Percentiles rank a stretch among this genome's conserved stretches.
Conservation (phyloP, 2,113 vertebrate genomes). For the Pseudopodoces humilis region DNA sequence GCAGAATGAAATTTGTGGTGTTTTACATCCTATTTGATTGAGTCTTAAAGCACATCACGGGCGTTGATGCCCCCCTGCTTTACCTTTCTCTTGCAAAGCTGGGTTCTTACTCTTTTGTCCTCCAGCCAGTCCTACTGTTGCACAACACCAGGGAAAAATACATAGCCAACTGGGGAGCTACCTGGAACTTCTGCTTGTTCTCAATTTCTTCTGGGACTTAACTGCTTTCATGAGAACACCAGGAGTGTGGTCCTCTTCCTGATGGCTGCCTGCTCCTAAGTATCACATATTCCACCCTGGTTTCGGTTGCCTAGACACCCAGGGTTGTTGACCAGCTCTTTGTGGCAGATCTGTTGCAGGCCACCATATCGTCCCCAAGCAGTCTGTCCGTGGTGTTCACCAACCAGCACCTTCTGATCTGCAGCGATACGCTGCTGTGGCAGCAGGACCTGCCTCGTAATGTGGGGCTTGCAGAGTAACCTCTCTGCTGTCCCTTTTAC, state of each 20-base stretch:
- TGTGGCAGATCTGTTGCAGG: background rate
- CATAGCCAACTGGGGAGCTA: rapidly evolving
- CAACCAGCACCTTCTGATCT: background rate
- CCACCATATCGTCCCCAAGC: background rate
- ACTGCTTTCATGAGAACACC: background rate
- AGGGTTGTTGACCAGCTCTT: background rate
- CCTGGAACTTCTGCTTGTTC: background rate
- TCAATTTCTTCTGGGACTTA: background rate
- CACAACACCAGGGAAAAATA: background rate
- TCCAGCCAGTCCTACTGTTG: background rate
- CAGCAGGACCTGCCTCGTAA: background rate
- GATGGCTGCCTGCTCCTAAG: background rate
- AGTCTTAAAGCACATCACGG: background rate
- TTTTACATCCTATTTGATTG: background rate
- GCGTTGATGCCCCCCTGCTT: background rate
- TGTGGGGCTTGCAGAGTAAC: background rate
- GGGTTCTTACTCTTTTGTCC: background rate
- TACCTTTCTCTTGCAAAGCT: background rate
- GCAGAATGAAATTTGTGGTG: slow-evolving; percentile 4
- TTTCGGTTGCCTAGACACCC: background rate
- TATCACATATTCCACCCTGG: background rate
- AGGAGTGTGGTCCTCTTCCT: background rate
- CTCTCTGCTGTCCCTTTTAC: background rate
- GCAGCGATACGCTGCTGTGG: background rate
- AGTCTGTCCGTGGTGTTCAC: background rate